These are phyloP conservation scores for Craniophora ligustri DNA, from an alignment of 2,888 invertebrate genomes.

Conservation along the genomic window DNA sequence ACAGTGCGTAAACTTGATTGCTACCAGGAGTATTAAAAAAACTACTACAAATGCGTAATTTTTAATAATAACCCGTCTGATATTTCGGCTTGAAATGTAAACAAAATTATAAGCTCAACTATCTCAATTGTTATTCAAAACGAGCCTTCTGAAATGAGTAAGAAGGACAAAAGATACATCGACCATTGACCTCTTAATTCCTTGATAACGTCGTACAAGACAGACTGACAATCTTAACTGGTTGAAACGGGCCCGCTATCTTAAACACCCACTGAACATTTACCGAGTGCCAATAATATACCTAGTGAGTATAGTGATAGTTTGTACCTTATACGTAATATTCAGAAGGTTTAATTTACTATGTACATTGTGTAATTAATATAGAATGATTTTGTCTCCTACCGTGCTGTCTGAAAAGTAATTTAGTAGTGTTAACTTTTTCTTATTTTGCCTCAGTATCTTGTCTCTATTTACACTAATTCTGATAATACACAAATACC, in stretches of 20 bases:
- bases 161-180: constrained; percentile 4
- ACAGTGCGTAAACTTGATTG: too few relatives aligned
- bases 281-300: too few relatives aligned
- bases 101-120: background rate
- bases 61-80: background rate
- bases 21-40: too few relatives aligned
- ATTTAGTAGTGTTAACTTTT: too few relatives aligned
- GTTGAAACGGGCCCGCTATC: constrained; percentile 41
- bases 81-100: background rate
- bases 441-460: too few relatives aligned
- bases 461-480: too few relatives aligned
- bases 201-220: constrained; percentile 28
- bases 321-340: background rate
- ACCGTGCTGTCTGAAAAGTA: too few relatives aligned
- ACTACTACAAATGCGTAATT: background rate
- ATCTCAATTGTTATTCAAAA: background rate
- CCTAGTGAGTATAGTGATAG: constrained; percentile 11
- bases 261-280: constrained; percentile 41
- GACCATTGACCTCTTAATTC: constrained; percentile 36
- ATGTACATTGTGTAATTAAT: background rate
- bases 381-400: too few relatives aligned
- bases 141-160: background rate
- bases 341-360: constrained; percentile 12
- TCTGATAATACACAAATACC: too few relatives aligned
- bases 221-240: constrained; percentile 36